These are phyloP conservation scores for Anolis sagrei DNA, from an alignment of 2,113 vertebrate genomes.

Conservation along the genomic window DNA sequence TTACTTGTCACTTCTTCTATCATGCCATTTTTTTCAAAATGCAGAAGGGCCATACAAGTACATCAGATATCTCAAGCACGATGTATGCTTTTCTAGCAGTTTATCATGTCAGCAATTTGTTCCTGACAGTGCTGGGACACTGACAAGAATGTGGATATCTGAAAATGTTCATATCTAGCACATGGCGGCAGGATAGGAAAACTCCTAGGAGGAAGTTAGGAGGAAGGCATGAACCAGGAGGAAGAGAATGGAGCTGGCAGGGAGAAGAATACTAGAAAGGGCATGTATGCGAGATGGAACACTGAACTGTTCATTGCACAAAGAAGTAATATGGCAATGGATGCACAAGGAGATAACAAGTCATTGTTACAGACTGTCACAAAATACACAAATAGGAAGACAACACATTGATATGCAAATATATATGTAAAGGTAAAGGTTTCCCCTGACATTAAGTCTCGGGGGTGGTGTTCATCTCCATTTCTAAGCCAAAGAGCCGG, in stretches of 20 bases:
- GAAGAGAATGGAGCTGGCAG: slow-evolving; percentile 71
- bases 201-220: neutral
- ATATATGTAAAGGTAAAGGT: neutral
- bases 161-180: neutral
- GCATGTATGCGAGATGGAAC: slow-evolving; percentile 38
- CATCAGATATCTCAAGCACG: slow-evolving; percentile 17
- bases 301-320: slow-evolving; percentile 64
- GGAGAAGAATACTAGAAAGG: slow-evolving; percentile 67
- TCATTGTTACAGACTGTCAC: slow-evolving; percentile 2
- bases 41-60: neutral
- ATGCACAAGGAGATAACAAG: slow-evolving; percentile 35
- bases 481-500: too few relatives aligned
- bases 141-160: neutral
- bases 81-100: slow-evolving; percentile 26
- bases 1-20: neutral
- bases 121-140: slow-evolving; percentile 9
- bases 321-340: slow-evolving; percentile 45
- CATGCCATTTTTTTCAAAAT: neutral
- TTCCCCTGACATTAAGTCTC: too few relatives aligned
- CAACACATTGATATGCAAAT: neutral
- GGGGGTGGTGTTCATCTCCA: too few relatives aligned
- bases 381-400: neutral
- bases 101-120: neutral
- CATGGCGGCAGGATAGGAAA: neutral
- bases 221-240: slow-evolving; percentile 26